A percentile compares a stretch with the other conserved stretches of the same genome.
Evolutionary conservation across 1,140 invertebrate genomes (phyloP).

Genomic region (Aradophagus sp.): DNA sequence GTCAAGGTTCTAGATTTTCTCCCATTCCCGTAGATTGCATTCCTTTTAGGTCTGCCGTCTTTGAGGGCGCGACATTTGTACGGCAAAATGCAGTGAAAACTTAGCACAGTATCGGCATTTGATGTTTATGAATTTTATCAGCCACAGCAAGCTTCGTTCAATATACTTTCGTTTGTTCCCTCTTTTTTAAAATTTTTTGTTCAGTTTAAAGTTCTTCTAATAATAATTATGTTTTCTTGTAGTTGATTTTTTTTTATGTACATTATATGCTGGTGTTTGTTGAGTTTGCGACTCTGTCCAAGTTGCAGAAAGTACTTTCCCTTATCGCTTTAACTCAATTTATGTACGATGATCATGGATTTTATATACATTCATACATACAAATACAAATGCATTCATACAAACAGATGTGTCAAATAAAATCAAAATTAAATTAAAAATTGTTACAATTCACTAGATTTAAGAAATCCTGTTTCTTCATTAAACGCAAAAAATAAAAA

Average conservation of each 20-base stretch:
- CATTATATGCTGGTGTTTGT: constrained; percentile 16
- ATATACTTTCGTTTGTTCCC: constrained; percentile 5
- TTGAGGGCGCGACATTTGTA: constrained; percentile 5
- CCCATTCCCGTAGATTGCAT: constrained; percentile 21
- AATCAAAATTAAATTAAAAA: no score
- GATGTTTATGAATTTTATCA: constrained; percentile 11
- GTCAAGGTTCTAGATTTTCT: constrained; percentile 15
- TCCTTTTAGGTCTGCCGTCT: constrained; percentile 12
- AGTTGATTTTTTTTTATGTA: constrained; percentile 19
- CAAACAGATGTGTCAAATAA: constrained; percentile 11
- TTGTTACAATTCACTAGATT: no score
- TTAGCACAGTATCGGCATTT: constrained; percentile 33
- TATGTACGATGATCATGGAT: constrained; percentile 48
- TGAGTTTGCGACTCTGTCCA: constrained; percentile 13
- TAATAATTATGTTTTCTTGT: no score
- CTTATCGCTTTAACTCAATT: constrained; percentile 30
- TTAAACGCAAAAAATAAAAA: not conserved
- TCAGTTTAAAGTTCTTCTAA: constrained; percentile 6
- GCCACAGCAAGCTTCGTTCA: constrained; percentile 50
- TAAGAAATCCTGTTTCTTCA: not conserved
- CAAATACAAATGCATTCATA: constrained; percentile 42
- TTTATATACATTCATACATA: constrained; percentile 56
- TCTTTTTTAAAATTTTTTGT: constrained; percentile 4
- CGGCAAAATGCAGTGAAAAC: constrained; percentile 19
- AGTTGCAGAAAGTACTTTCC: constrained; percentile 38